These are phyloP conservation scores for Trachymyrmex cornetzi DNA, from an alignment of 1,140 invertebrate genomes.

Conservation along the genomic window DNA sequence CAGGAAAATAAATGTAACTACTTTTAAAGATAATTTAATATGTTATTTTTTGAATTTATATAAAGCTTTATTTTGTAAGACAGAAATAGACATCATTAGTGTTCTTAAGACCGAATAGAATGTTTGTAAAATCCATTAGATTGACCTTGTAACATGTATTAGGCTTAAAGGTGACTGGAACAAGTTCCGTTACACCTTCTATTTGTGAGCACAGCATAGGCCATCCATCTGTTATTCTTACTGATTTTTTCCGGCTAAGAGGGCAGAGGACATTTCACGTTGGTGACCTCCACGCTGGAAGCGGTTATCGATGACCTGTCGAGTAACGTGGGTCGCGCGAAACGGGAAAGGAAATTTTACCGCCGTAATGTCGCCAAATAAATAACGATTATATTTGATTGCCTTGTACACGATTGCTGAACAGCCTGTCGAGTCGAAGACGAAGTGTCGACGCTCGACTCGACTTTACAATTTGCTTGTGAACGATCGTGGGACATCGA, in stretches of 20 bases:
- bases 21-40: neutral
- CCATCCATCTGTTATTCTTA: constrained; percentile 61
- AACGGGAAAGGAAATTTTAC: constrained; percentile 54
- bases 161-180: constrained; percentile 68
- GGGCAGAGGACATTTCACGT: constrained; percentile 45
- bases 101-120: neutral
- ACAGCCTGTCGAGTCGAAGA: constrained; percentile 48
- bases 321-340: neutral
- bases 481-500: neutral
- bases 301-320: constrained; percentile 34
- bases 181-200: constrained; percentile 79
- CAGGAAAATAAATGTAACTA: neutral
- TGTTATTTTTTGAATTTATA: neutral
- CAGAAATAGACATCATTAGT: constrained; percentile 5
- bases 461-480: neutral
- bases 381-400: constrained; percentile 74
- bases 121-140: constrained; percentile 44
- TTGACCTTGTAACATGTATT: constrained; percentile 70
- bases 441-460: neutral
- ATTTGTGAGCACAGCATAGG: constrained; percentile 63
- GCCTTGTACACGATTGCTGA: constrained; percentile 68
- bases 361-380: constrained; percentile 34
- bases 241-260: constrained; percentile 34
- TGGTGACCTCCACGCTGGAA: constrained; percentile 36
- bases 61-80: neutral